A percentile compares a stretch with the other conserved stretches of the same genome.
Evolutionary conservation across 2,113 vertebrate genomes (phyloP).

Genomic region (Corvus cornix): DNA sequence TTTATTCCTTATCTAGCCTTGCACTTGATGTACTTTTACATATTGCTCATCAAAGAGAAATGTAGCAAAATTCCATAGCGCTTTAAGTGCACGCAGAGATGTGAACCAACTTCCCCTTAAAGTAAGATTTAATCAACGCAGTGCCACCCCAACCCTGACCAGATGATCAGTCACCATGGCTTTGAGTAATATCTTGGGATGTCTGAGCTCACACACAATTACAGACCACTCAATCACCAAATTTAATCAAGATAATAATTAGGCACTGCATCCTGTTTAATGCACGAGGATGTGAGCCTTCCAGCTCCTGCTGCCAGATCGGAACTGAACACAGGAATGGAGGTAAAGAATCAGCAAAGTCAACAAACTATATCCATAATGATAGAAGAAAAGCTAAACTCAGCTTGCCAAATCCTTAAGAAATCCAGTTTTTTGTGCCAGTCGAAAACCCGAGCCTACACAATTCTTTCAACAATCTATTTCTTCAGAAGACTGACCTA

Average conservation of each 20-base stretch:
- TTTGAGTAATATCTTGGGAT: constrained; percentile 30
- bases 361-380: not conserved
- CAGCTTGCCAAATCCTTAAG: not conserved
- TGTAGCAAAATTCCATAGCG: not conserved
- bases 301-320: constrained; percentile 21
- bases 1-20: not conserved
- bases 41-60: not conserved
- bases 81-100: not conserved
- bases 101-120: not conserved
- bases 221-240: constrained; percentile 59
- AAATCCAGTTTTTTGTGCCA: not conserved
- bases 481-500: not conserved
- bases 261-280: constrained; percentile 55
- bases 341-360: not conserved
- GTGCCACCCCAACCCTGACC: constrained; percentile 24
- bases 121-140: constrained; percentile 39
- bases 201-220: constrained; percentile 29
- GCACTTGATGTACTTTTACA: not conserved
- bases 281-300: constrained; percentile 9
- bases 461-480: not conserved
- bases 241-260: constrained; percentile 69
- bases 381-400: not conserved
- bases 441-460: not conserved
- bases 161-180: constrained; percentile 26
- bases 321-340: not conserved